A percentile compares a stretch with the other conserved stretches of the same genome.
These are phyloP conservation scores for Psittacula cyanocephala DNA, from an alignment of 2,113 vertebrate genomes.

Conservation along the genomic window DNA sequence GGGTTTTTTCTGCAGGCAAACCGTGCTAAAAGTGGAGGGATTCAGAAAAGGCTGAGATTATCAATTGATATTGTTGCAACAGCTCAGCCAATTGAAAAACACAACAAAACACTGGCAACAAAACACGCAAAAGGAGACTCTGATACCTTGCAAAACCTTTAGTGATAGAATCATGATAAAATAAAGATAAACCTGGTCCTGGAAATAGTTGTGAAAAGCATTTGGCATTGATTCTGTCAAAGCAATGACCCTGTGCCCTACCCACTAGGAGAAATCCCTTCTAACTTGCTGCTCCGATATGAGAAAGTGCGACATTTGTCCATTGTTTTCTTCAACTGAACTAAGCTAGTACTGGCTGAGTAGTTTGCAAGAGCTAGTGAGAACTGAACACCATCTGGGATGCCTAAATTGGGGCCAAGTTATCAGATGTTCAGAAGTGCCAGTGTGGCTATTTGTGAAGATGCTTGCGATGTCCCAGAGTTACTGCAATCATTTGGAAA, in stretches of 20 bases:
- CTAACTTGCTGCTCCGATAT: background rate
- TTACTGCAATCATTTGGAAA: background rate
- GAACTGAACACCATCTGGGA: background rate
- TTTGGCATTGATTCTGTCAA: background rate
- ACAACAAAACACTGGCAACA: no score
- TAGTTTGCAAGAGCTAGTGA: background rate
- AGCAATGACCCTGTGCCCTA: background rate
- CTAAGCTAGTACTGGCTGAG: background rate
- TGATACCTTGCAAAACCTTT: background rate
- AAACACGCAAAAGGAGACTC: background rate
- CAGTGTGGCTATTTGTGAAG: background rate
- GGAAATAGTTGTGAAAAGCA: background rate
- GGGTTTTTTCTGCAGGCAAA: background rate
- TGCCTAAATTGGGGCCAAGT: background rate
- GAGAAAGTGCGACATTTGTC: background rate
- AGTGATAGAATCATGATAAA: background rate
- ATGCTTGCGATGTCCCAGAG: background rate
- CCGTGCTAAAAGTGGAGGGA: background rate
- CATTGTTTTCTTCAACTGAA: background rate
- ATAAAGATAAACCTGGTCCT: background rate
- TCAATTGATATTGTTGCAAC: background rate
- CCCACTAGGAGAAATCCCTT: background rate
- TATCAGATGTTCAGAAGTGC: background rate
- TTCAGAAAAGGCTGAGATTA: background rate
- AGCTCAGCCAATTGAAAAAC: background rate